Evolutionary conservation across 2,888 invertebrate genomes (phyloP), one percentile per base, ranked within the genome.

Genomic region (Holacanthella duospinosa): DNA sequence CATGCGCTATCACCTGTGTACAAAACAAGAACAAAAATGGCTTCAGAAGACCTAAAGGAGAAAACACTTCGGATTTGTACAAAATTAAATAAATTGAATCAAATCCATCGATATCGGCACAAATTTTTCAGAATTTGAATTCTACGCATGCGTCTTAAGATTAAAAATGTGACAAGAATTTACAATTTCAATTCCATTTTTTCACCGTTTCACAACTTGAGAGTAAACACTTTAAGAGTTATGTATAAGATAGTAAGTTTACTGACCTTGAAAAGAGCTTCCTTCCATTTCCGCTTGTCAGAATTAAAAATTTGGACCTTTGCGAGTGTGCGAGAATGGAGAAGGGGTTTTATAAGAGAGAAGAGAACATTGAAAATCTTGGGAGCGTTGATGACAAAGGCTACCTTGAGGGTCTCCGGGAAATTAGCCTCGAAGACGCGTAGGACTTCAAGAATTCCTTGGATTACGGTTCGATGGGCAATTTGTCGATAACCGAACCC

Each of bases 401-500:
- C 62, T 2, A 57, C 56, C 55, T 66, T 66, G 21, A 66, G 60
- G n/a, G n/a, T 24, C 26, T 66, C 66, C 16, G 66, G 66, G 29
- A 64, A 66, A 36, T 66, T 66, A 27, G 64, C 36, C 55, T 66
- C 66, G 44, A 66, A 66, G 16, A 64, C 44, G 21, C 62, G 43
- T 3, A 66, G 21, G 4, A 66, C 64, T 29, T 65, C 65, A 16
- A 65, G 25, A 16, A 65, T 65, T 3, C 65, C 65, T 61, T 65
- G 65, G 4, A 65, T 43, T 19, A 65, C 65, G 6, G 65, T 63
- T 16, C 65, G n/a, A 29, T 63, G 63, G 26, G 59, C 62, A 6
- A 68, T 65, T 63, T 71, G 71, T 12, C 64, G 36, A 53, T 66
- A 68, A 19, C 67, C 66, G 60, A 68, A 71, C 53, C 64, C 60